Evolutionary conservation across 2,797 vertebrate species (phyloP), one percentile per base, ranked within the genome.

Genomic region (Leptatherina wallacei): DNA sequence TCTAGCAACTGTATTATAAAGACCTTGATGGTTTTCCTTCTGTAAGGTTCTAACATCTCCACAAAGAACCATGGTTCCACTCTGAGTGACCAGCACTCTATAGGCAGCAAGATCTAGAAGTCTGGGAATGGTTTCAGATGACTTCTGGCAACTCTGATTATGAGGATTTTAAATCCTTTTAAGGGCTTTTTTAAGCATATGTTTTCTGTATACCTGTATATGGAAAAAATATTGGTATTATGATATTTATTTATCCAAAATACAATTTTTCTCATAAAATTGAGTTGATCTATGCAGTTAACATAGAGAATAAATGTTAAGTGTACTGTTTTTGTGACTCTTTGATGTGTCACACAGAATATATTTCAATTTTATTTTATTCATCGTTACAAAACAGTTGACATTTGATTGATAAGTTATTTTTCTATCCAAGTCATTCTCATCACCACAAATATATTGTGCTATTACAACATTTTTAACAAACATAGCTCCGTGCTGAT

Each of bases 391-490:
- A 49, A 76, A 57, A 8, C 18, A n/a, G 42, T 47, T 61, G 40
- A 66, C 68, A 38, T 51, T 7, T 40, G 54, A 86, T 72, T 85
- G 66, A 77, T 79, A 68, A 77, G 33, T 42, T 73, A 63, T 86
- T 86, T 91, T 68, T 35, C 24, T 57, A 69, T 72, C 62, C 47
- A 61, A 62, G 62, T 24, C 12, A n/a, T 81, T 81, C 72, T 65
- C 27, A 75, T 9, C 67, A 62, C 67, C 24, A 61, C 56, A 71
- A 47, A 71, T 83, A 88, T 86, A 87, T 88, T 89, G 74, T 61
- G 60, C 71, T 77, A 65, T 78, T 80, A 73, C 36, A 75, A 69
- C 74, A 65, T 82, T 77, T 79, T 65, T 75, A 71, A 86, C 75
- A 85, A 65, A 44, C 42, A 44, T 20, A 85, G 69, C 54, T 71